phyloP scores from a whole-genome alignment of 2,113 vertebrate species.

The Daboia siamensis region DNA sequence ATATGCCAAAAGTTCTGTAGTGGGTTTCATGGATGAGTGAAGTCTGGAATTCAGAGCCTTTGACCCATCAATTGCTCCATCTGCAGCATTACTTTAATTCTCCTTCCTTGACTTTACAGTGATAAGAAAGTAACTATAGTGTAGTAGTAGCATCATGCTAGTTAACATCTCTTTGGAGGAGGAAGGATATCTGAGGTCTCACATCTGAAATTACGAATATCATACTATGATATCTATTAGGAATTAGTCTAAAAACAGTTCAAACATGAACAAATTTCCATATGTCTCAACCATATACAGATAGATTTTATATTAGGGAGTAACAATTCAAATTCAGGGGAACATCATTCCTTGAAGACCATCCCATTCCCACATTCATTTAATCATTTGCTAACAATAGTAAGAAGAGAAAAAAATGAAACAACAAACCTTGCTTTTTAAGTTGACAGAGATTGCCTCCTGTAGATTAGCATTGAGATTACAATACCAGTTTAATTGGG shows the following conservation, averaged over 20 bases:
- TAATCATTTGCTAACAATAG: not conserved
- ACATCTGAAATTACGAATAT: not conserved
- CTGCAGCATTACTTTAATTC: not conserved
- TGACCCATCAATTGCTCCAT: not conserved
- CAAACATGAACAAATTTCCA: not conserved
- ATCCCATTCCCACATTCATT: not conserved
- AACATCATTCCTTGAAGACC: not conserved
- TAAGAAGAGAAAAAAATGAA: not conserved
- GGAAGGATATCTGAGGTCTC: not conserved
- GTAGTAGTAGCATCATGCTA: no score
- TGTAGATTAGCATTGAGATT: constrained; percentile 23
- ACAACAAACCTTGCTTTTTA: not conserved
- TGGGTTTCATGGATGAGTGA: not conserved
- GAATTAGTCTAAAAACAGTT: not conserved
- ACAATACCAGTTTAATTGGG: not conserved
- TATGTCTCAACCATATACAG: not conserved
- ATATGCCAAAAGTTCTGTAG: not conserved
- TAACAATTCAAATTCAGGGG: not conserved
- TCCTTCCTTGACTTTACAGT: not conserved
- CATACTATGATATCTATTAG: not conserved
- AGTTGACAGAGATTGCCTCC: not conserved
- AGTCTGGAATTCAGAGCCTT: not conserved
- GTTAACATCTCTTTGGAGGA: not conserved
- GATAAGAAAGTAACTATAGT: not conserved
- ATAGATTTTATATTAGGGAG: not conserved